Evolutionary conservation across 2,888 invertebrate species (phyloP).

Genomic region (Brachypalpus laphriformis): DNA sequence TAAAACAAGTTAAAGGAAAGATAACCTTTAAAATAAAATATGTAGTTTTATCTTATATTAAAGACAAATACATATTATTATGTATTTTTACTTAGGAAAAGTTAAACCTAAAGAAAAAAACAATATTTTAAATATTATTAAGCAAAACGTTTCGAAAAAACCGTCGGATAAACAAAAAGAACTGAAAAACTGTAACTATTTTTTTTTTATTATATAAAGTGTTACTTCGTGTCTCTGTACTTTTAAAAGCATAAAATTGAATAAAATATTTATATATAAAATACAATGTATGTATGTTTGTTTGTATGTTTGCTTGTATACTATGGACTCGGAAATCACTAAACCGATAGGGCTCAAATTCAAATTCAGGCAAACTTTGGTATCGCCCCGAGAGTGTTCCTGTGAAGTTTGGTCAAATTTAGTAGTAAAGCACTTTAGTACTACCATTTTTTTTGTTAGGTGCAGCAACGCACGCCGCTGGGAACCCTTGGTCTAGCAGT

Average conservation of each 20-base stretch:
- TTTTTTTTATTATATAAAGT: constrained; percentile 50
- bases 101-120: constrained; percentile 62
- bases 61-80: constrained; percentile 70
- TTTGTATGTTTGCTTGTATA: too few relatives aligned
- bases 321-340: too few relatives aligned
- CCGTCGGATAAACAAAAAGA: constrained; percentile 34
- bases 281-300: too few relatives aligned
- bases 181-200: constrained; percentile 60
- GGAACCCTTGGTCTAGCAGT: too few relatives aligned
- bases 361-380: too few relatives aligned
- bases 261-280: constrained; percentile 27
- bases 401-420: too few relatives aligned
- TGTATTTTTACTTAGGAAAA: constrained; percentile 74
- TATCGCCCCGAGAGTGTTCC: too few relatives aligned
- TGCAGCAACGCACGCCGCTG: too few relatives aligned
- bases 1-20: constrained; percentile 40
- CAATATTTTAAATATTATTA: constrained; percentile 67
- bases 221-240: constrained; percentile 14
- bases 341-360: too few relatives aligned
- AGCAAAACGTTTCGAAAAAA: constrained; percentile 40
- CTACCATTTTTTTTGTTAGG: too few relatives aligned
- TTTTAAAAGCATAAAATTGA: constrained; percentile 45
- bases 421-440: too few relatives aligned
- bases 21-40: constrained; percentile 48
- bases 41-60: constrained; percentile 71